Base-by-base conservation (phyloP, 2,797 vertebrate genomes). In the Mus caroli region DNA sequence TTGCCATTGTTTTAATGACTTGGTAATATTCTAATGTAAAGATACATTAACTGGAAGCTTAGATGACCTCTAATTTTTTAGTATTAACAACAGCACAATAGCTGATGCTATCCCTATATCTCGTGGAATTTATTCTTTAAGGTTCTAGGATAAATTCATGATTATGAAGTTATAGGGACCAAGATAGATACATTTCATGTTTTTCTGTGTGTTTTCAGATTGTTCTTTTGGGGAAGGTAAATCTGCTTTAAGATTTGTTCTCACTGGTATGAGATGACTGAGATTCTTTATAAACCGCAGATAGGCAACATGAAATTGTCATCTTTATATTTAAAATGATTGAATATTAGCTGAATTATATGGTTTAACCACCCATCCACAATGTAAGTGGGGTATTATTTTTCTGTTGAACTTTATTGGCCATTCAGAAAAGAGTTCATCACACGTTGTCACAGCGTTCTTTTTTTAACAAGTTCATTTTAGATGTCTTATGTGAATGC, bases 141-240 rank as follows among this genome's bases (percentile, higher is more conserved):
- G 11, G 10, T 77, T 64, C 78, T 90, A 79, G 28, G 34, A 92
- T 84, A 77, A 92, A 90, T 80, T 94, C 13, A 40, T 90, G 31
- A 8, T 71, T 58, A 20, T 54, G 10, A 11, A 88, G 69, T 26
- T 40, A 2, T 14, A 94, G 34, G 6, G 62, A 87, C 92, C 62
- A 76, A 92, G 46, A 82, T 22, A 80, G 3, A 24, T 37, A 73
- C 13, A 83, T 37, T 92, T 93, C 83, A 58, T 34, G 26, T 37
- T 91, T 86, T 69, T 24, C 73, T 91, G 50, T 56, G 34, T 46
- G 58, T 34, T 85, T 92, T 69, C 34, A 87, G 90, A 87, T n/a
- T 26, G 24, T 76, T 75, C 90, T 56, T 26, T 82, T 56, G 31
- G 76, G 34, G 54, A 91, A 94, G 56, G 6, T 78, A 80, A 77